Conservation (phyloP, 2,888 invertebrate genomes). For the Suillia variegata region DNA sequence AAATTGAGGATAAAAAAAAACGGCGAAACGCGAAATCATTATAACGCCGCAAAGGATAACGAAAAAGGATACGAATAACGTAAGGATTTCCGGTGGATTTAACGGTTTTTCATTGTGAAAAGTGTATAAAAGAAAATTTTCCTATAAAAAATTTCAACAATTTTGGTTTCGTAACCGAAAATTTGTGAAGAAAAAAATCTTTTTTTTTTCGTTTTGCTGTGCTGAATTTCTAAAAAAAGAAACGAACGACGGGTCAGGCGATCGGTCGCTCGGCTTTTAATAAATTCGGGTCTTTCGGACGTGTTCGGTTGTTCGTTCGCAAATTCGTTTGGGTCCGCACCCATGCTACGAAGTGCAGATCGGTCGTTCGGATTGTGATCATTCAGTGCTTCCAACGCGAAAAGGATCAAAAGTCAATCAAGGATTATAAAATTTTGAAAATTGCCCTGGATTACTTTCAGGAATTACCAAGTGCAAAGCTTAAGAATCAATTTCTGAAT, state of each 20-base stretch:
- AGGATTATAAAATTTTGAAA: no score
- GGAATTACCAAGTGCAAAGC: neutral
- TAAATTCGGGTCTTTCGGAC: neutral
- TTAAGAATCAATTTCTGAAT: slow-evolving; percentile 1
- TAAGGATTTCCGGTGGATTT: slow-evolving; percentile 19
- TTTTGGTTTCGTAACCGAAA: slow-evolving; percentile 53
- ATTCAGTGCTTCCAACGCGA: no score
- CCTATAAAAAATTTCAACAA: slow-evolving; percentile 29
- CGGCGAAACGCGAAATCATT: slow-evolving; percentile 11
- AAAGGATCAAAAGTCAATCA: no score
- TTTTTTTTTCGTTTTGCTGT: slow-evolving; percentile 54
- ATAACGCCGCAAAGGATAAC: slow-evolving; percentile 47
- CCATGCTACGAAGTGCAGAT: slow-evolving; percentile 32
- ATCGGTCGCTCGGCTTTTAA: slow-evolving; percentile 19
- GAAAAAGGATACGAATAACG: slow-evolving; percentile 39
- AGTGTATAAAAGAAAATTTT: slow-evolving; percentile 27
- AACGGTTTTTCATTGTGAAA: slow-evolving; percentile 24
- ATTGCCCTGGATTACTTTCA: neutral
- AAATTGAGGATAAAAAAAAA: slow-evolving; percentile 22
- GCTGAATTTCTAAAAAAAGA: slow-evolving; percentile 60
- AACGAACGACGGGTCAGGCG: slow-evolving; percentile 36
- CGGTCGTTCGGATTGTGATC: no score
- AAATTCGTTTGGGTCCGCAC: slow-evolving; percentile 44
- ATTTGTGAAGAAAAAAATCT: slow-evolving; percentile 39
- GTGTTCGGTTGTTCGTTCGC: slow-evolving; percentile 2